Evolutionary conservation across 2,888 invertebrate species (phyloP).

Genomic region (Caradrina kadenii): DNA sequence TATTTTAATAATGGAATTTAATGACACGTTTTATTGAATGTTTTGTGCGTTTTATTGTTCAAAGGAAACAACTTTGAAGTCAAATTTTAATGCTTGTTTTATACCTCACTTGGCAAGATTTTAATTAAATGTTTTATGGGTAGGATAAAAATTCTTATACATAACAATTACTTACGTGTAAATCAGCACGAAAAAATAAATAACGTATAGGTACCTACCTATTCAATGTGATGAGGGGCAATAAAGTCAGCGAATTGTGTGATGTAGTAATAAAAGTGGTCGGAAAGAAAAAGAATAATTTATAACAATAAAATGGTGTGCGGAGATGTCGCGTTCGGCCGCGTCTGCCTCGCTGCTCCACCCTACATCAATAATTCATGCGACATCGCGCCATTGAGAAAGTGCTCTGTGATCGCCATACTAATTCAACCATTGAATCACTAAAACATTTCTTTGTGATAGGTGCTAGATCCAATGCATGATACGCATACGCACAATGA

Average conservation of each 20-base stretch:
- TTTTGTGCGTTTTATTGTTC: slow-evolving; percentile 69
- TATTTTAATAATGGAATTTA: slow-evolving; percentile 70
- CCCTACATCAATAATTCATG: slow-evolving; percentile 88
- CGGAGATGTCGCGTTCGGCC: slow-evolving; percentile 69
- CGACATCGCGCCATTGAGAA: slow-evolving; percentile 88
- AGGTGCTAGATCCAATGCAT: slow-evolving; percentile 56
- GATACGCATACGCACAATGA: slow-evolving; percentile 47
- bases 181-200: slow-evolving; percentile 64
- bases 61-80: slow-evolving; percentile 65
- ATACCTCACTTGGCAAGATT: slow-evolving; percentile 73
- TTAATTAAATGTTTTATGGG: slow-evolving; percentile 71
- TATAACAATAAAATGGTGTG: slow-evolving; percentile 83
- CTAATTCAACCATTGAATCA: slow-evolving; percentile 85
- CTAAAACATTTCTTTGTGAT: slow-evolving; percentile 78
- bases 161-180: slow-evolving; percentile 60
- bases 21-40: slow-evolving; percentile 74
- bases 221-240: slow-evolving; percentile 68
- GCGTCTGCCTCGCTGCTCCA: slow-evolving; percentile 70
- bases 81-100: slow-evolving; percentile 65
- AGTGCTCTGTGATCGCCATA: slow-evolving; percentile 89
- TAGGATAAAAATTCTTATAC: slow-evolving; percentile 60
- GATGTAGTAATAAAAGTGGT: slow-evolving; percentile 76
- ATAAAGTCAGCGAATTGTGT: slow-evolving; percentile 73
- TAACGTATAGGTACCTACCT: slow-evolving; percentile 56
- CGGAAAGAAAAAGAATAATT: slow-evolving; percentile 77